Percentiles rank a stretch among this genome's conserved stretches.
Evolutionary conservation across 2,113 vertebrate species (phyloP).

Genomic region (Eurypyga helias): DNA sequence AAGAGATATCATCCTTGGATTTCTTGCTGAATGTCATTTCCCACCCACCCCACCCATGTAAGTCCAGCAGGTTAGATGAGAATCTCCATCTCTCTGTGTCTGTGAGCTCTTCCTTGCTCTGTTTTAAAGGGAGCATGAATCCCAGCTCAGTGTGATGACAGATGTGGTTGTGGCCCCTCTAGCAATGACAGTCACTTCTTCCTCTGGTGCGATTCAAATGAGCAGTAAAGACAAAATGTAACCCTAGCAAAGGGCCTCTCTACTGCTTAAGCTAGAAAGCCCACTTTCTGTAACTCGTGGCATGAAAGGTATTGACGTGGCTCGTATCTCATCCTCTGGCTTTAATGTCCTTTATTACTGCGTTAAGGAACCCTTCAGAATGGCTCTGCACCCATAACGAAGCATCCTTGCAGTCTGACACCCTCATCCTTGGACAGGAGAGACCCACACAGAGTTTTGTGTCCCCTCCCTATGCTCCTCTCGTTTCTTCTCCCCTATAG

Average conservation of each 20-base stretch:
- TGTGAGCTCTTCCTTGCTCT: background rate
- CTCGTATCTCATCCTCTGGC: background rate
- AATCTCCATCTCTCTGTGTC: background rate
- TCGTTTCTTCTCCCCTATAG: background rate
- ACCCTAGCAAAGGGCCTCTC: background rate
- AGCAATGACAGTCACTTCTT: background rate
- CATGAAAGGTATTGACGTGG: background rate
- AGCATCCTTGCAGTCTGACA: background rate
- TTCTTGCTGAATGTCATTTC: background rate
- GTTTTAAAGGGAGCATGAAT: background rate
- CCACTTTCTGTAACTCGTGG: background rate
- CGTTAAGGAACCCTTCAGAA: background rate
- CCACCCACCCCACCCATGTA: accelerated
- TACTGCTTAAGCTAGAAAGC: background rate
- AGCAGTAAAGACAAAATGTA: background rate
- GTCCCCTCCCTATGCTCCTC: background rate
- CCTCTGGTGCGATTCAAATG: background rate
- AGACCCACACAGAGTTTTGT: background rate
- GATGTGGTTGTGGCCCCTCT: background rate
- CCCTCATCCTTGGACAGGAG: background rate
- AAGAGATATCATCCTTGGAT: background rate
- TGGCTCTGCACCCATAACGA: background rate
- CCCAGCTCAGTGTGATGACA: background rate
- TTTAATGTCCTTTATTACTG: background rate
- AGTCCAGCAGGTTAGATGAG: background rate